Conservation (phyloP, 2,113 vertebrate species). For the Periophthalmodon schlosseri region DNA sequence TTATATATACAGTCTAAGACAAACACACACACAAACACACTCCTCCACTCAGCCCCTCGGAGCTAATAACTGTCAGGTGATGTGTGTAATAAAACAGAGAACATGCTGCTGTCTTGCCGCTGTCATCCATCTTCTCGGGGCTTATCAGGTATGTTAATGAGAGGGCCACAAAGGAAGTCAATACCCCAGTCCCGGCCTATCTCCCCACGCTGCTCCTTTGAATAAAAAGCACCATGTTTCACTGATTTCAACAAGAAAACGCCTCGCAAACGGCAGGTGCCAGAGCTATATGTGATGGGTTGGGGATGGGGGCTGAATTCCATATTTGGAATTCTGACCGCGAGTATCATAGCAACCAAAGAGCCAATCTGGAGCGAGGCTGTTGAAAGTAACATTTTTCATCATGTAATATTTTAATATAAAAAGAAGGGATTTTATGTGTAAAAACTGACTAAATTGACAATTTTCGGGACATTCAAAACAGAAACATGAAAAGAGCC, state of each 20-base stretch:
- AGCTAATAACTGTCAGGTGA: conserved; percentile 70
- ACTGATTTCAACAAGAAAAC: conserved; percentile 35
- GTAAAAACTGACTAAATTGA: too few relatives aligned
- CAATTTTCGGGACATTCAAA: too few relatives aligned
- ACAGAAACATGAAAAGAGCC: too few relatives aligned
- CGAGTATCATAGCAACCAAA: too few relatives aligned
- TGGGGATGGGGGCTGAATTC: conserved; percentile 38
- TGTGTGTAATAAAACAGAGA: conserved; percentile 64
- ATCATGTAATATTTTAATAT: too few relatives aligned
- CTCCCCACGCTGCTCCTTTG: background rate
- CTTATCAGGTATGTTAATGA: conserved; percentile 67
- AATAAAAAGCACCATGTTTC: conserved; percentile 21
- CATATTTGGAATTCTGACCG: too few relatives aligned
- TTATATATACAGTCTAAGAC: too few relatives aligned
- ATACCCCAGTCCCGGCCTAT: conserved; percentile 23
- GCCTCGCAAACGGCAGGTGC: conserved; percentile 36
- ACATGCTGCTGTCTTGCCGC: conserved; percentile 51
- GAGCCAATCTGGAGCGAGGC: too few relatives aligned
- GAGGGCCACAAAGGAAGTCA: conserved; percentile 40
- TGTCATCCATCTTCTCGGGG: conserved; percentile 55
- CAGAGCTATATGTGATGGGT: conserved; percentile 42
- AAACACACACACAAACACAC: too few relatives aligned
- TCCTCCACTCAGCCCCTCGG: conserved; percentile 64
- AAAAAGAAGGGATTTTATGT: too few relatives aligned
- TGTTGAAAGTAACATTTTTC: too few relatives aligned